phyloP scores from a whole-genome alignment of 2,888 invertebrate species.

The Cactoblastis cactorum region DNA sequence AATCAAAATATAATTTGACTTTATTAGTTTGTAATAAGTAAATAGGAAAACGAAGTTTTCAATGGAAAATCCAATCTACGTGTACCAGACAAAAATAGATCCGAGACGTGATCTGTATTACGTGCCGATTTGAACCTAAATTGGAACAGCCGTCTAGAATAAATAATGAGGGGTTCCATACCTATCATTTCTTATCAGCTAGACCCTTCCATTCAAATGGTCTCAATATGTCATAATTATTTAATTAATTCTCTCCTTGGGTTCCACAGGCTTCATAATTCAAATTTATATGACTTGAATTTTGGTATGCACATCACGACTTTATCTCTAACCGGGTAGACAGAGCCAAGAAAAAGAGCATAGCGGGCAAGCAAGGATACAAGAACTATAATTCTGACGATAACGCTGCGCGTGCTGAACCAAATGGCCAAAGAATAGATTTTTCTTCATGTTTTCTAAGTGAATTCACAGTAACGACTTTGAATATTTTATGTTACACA shows the following conservation, averaged over 20 bases:
- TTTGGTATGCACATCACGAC: no score
- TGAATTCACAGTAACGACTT: no score
- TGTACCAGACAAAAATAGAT: not conserved
- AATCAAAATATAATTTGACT: no score
- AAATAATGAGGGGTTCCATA: constrained; percentile 41
- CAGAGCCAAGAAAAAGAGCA: no score
- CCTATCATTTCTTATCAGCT: constrained; percentile 56
- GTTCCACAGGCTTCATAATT: constrained; percentile 61
- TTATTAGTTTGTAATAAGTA: no score
- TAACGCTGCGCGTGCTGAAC: no score
- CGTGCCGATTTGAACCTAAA: constrained; percentile 7
- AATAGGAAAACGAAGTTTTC: not conserved
- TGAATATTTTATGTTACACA: no score
- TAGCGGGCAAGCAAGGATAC: no score
- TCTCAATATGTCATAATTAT: constrained; percentile 77
- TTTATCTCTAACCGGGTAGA: no score
- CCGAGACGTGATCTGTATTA: constrained; percentile 3
- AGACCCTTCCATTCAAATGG: constrained; percentile 64
- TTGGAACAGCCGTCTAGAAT: constrained; percentile 44
- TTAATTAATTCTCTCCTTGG: constrained; percentile 71
- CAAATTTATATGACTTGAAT: constrained; percentile 41
- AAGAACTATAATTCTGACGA: no score
- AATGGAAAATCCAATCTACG: constrained; percentile 14
- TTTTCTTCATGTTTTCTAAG: no score
- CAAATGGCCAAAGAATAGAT: no score